Evolutionary conservation across 2,888 invertebrate genomes (phyloP).

Genomic region (Eulithis prunata): DNA sequence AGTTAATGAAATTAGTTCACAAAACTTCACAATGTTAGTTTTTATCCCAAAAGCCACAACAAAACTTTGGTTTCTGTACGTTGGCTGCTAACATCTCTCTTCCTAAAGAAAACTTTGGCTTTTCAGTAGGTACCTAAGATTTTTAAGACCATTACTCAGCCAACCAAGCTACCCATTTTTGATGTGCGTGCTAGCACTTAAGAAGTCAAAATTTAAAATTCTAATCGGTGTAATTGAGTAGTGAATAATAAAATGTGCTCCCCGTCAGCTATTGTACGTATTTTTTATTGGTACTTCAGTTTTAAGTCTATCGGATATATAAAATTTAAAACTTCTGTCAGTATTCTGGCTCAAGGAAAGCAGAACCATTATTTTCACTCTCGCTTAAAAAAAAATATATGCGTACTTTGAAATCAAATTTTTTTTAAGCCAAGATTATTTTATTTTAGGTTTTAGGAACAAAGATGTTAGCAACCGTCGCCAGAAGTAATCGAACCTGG

Average conservation of each 20-base stretch:
- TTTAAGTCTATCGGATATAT: too few relatives aligned
- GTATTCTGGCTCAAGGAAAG: too few relatives aligned
- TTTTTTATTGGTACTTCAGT: too few relatives aligned
- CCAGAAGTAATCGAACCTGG: slow-evolving; percentile 88
- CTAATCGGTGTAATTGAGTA: background rate
- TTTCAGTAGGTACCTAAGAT: background rate
- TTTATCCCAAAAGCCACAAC: slow-evolving; percentile 78
- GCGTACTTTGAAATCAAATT: background rate
- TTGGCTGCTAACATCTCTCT: slow-evolving; percentile 61
- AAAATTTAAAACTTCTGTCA: too few relatives aligned
- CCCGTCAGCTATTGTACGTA: too few relatives aligned
- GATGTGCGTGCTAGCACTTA: background rate
- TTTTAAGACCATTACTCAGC: background rate
- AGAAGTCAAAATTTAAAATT: background rate
- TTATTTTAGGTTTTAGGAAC: background rate
- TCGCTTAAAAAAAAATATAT: too few relatives aligned
- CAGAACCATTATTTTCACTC: too few relatives aligned
- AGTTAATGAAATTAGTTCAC: slow-evolving; percentile 59
- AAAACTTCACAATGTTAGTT: slow-evolving; percentile 57
- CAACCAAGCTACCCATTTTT: background rate
- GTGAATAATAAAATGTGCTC: background rate
- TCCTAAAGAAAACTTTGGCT: background rate
- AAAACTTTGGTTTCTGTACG: slow-evolving; percentile 69
- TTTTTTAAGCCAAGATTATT: too few relatives aligned
- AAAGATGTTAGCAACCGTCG: slow-evolving; percentile 53